phyloP scores from a whole-genome alignment of 2,113 vertebrate species.

The Thunnus thynnus region DNA sequence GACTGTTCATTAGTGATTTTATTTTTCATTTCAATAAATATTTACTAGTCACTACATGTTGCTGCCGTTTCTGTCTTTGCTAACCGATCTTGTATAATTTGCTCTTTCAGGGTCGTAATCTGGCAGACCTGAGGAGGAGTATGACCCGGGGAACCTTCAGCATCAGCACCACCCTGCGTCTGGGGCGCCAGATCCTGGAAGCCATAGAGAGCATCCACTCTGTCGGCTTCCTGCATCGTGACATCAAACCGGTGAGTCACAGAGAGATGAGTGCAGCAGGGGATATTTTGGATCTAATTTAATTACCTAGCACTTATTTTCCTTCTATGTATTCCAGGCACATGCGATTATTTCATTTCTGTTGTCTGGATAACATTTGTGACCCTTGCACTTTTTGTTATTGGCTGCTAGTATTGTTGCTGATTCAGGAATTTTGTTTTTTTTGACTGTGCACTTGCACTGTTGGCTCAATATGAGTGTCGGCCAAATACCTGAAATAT shows the following conservation, averaged over 20 bases:
- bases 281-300: background rate
- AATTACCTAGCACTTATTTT: background rate
- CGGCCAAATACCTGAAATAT: conserved; percentile 27
- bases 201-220: conserved; percentile 99
- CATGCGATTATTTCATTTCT: conserved; percentile 3
- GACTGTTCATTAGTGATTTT: background rate
- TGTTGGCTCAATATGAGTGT: conserved; percentile 10
- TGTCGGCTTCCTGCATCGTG: conserved; percentile 96
- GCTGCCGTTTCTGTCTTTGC: too few species aligned
- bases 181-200: conserved; percentile 96
- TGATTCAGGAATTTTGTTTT: conserved; percentile 34
- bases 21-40: too few species aligned
- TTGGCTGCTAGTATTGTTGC: conserved; percentile 17
- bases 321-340: background rate
- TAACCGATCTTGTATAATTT: background rate
- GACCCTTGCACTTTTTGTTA: conserved; percentile 9
- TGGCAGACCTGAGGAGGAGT: conserved; percentile 96
- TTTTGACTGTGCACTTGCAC: conserved; percentile 30
- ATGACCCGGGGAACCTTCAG: conserved; percentile 96
- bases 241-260: conserved; percentile 95
- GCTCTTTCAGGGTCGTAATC: conserved; percentile 92
- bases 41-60: too few species aligned
- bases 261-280: background rate
- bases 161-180: conserved; percentile 94
- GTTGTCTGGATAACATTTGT: conserved; percentile 1